Evolutionary conservation across 2,888 invertebrate species (phyloP), one percentile per base, ranked within the genome.

Genomic region (Drosophila austrosaltans): DNA sequence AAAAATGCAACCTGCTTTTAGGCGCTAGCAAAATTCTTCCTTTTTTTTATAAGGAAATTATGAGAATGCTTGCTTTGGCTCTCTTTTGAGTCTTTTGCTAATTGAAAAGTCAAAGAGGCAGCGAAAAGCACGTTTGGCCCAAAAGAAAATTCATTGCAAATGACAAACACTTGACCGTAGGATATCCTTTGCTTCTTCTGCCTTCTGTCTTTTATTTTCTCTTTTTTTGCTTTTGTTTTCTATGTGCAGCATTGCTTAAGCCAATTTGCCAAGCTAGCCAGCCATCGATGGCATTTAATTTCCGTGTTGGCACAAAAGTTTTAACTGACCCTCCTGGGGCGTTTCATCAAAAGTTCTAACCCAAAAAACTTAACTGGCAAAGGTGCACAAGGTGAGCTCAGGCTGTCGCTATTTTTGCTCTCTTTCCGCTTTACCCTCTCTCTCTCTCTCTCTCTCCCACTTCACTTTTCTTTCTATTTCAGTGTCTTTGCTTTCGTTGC

Each of bases 91-190:
- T 66, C 60, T 63, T 28, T 28, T 59, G 68, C 76, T 82, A 88
- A 88, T 86, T 82, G 83, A 80, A 86, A 88, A 87, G 76, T 58
- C 72, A 72, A 10, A 8, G 10, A 8, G 36, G 60, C 85, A 74
- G 81, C 87, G 82, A 77, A 79, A 67, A 65, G 69, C 56, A 39
- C 65, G 69, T 75, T 70, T 74, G 86, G 76, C 77, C 77, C 83
- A 87, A 83, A 87, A 78, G 83, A 73, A 79, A 81, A 87, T 83
- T 85, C 88, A 83, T 86, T 87, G 87, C 84, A 83, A 75, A 73
- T 81, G 89, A 87, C 84, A 81, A 83, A 79, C 77, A 83, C 84
- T 83, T 78, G 73, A 75, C 76, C 76, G 66, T 64, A 66, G 75
- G 67, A 68, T 68, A 73, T 78, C 78, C 86, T 72, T 66, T 48